Base-by-base conservation (phyloP, 2,888 invertebrate species). In the Plagodis pulveraria region DNA sequence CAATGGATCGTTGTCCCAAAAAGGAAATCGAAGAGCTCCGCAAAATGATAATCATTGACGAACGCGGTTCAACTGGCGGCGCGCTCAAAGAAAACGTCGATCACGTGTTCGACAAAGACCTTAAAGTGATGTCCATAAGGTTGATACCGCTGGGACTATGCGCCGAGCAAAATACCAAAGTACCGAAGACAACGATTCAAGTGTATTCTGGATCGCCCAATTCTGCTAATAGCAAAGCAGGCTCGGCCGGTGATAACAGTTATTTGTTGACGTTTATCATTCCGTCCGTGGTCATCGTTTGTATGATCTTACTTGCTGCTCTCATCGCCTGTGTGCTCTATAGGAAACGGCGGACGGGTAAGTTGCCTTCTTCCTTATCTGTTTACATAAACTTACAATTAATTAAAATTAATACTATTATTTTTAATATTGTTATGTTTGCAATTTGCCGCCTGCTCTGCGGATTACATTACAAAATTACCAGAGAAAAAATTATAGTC, bases 281-380 rank as follows among this genome's bases (percentile, higher is more conserved):
- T 58, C 98, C 99, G 0, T 97, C 97, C 0, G 94, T 97, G 10
- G 96, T 98, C 36, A 97, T 99, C 60, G 95, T 97, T 0, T 95
- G 96, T 22, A 98, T 99, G 96, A 93, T 99, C 42, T 85, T 98
- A 10, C 91, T 99, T 46, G 98, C 98, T 0, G 95, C 97, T 0
- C 93, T 98, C 55, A 95, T 98, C 55, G 98, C 98, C 0, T 97
- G 98, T 78, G 95, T 98, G 54, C 90, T 99, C 50, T 98, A 98
- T 80, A 94, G 97, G 70, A 94, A 96, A 73, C 94, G 97, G 67
- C 94, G 96, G 69, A 96, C 96, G 52, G 98, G 98, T 65, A 96
- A 97, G 93, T 58, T 40, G 6, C 48, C 48, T 22, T 22, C 2
- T 22, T 22, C 1, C 22, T 22, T 22, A 22, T 22, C 4, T 22